A percentile compares a stretch with the other conserved stretches of the same genome.
Conservation (phyloP, 2,888 invertebrate genomes). For the Choristoneura rosaceana region DNA sequence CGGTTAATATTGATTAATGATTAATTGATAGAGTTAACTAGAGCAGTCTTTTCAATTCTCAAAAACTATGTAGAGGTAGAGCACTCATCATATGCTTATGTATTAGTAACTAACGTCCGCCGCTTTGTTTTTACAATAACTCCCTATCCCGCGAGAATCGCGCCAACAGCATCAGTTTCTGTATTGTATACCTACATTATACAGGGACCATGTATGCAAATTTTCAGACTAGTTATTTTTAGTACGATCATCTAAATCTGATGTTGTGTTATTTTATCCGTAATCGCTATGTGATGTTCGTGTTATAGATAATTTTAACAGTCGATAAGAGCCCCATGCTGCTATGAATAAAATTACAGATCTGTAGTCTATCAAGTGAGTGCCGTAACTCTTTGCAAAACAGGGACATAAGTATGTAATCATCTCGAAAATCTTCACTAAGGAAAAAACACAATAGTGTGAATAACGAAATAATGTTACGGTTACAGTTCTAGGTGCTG, state of each 20-base stretch:
- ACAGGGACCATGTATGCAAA: no score
- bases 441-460: slow-evolving; percentile 33
- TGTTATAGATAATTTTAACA: no score
- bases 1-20: slow-evolving; percentile 15
- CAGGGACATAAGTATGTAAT: not conserved
- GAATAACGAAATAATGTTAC: slow-evolving; percentile 20
- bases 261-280: not conserved
- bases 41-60: not conserved
- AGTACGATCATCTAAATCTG: not conserved
- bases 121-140: no score
- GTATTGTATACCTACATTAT: no score
- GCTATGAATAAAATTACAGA: no score
- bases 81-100: not conserved
- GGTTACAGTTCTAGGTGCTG: slow-evolving; percentile 5
- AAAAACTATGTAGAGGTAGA: not conserved
- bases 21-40: slow-evolving; percentile 12
- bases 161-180: no score
- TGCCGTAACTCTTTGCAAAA: not conserved
- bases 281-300: no score
- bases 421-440: slow-evolving; percentile 8
- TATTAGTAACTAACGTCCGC: no score
- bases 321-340: no score
- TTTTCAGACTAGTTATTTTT: no score
- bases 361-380: no score
- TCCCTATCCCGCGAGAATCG: no score